Base-by-base conservation (phyloP, 2,888 invertebrate genomes). In the Drosophila merina region DNA sequence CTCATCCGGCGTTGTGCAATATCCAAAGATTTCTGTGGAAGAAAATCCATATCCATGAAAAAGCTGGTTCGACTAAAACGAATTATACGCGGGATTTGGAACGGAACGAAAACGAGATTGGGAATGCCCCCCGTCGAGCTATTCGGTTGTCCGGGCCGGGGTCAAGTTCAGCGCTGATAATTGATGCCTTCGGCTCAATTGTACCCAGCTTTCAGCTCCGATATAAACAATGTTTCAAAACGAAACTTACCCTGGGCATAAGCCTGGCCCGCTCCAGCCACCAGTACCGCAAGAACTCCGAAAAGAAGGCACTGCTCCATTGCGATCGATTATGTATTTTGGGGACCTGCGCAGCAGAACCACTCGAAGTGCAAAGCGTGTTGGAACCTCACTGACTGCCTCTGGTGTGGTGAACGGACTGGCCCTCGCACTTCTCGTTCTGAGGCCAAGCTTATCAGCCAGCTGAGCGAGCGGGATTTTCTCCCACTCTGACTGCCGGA, bases 81-180 rank as follows among this genome's bases (percentile, higher is more conserved):
- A 38, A n/a, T n/a, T 28, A 28, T 36, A n/a, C 36, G 44, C 25
- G 20, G 10, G 9, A 44, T 42, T 25, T 25, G 5, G 25, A 44
- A 44, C 44, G 9, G 25, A 44, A 44, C 44, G 20, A 25, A 44
- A 44, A 40, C 20, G 51, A 48, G 25, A 38, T 20, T 25, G 54
- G 45, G 59, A 60, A 50, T 71, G 42, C 58, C 50, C 38, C 51
- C 51, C 38, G 9, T n/a, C 9, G 48, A 57, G 47, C 30, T 30
- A 25, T 45, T 45, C 10, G 12, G 28, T 52, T 9, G 28, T 50
- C 20, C 33, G 10, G 1, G 57, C 25, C 30, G 54, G 72, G 77
- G 75, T 79, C 77, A 77, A 77, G 81, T 79, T 83, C 79, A 79
- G 31, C 50, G 55, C 60, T 77, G 85, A 84, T 88, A 86, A 79